Base-by-base conservation (phyloP, 2,888 invertebrate species). In the Limnephilus auricula region DNA sequence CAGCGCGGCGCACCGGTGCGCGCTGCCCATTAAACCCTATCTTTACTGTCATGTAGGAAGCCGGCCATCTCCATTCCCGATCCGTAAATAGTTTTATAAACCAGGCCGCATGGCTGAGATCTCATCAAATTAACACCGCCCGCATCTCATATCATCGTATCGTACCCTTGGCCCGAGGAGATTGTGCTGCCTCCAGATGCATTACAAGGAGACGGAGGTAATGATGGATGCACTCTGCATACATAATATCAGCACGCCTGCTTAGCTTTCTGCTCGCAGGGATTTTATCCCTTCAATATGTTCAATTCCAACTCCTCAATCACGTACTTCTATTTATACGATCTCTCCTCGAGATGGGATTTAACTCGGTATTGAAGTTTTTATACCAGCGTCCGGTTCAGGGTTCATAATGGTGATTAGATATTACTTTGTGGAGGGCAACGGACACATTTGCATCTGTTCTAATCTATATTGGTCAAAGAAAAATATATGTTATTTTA, bases 1-100 rank as follows among this genome's bases (percentile, higher is more conserved):
- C 90, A 37, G 89, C 32, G 18, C 40, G 83, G 90, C 50, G 65
- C 90, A 90, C 90, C 82, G 90, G 83, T 90, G 90, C 45, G 89
- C 37, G 37, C 37, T 37, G 80, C 37, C 37, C 34, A 37, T 34
- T 80, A 80, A 80, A 80, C 82, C 82, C 89, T 45, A 79, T 82
- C 79, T 89, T 89, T 89, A 89, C 79, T 89, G 79, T 79, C 32
- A 31, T 25, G 18, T 65, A n/a, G 25, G 65, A 65, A n/a, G 65
- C 65, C 80, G 80, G 31, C 30, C 80, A 80, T 80, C 80, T 80
- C 80, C 80, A 31, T 32, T 80, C 30, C 80, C 32, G 31, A 32
- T 31, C 9, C 80, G 65, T 9, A 65, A 65, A 65, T 65, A 65
- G 65, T 65, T 65, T 65, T 65, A 65, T 65, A 65, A 65, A 65